Conservation (phyloP, 1,140 invertebrate species). For the Aphelenchoides besseyi region DNA sequence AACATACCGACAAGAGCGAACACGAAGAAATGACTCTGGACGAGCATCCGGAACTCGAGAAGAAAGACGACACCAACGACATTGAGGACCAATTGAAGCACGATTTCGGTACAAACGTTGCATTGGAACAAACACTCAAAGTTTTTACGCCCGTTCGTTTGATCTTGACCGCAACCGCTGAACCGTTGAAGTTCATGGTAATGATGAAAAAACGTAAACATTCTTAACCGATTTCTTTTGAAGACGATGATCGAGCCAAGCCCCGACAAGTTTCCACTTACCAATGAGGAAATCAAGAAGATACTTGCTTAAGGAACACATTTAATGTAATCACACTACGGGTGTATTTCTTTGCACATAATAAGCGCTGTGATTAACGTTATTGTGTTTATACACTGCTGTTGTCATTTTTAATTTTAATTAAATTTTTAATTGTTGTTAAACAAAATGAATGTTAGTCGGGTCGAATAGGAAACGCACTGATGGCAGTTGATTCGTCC, state of each 20-base stretch:
- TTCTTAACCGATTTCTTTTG: no score
- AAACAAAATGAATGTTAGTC: background rate
- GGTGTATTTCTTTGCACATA: background rate
- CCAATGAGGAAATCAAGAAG: background rate
- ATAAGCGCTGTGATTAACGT: no score
- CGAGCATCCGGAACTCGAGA: background rate
- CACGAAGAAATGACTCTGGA: background rate
- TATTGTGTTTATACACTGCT: no score
- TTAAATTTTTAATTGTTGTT: conserved; percentile 18
- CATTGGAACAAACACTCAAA: conserved; percentile 19
- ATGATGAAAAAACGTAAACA: no score
- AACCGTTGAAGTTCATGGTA: conserved; percentile 22
- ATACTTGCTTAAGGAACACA: background rate
- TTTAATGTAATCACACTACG: background rate
- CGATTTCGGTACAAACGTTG: conserved; percentile 16
- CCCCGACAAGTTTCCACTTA: background rate
- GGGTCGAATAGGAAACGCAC: background rate
- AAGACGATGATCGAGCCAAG: conserved; percentile 5
- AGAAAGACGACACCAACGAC: conserved; percentile 2
- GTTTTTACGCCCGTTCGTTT: conserved; percentile 22
- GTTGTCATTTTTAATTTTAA: conserved; percentile 3
- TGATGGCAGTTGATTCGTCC: background rate
- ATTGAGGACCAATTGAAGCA: conserved; percentile 6
- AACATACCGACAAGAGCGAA: background rate
- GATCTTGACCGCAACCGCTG: conserved; percentile 22